Evolutionary conservation across 1,140 invertebrate species (phyloP).

Genomic region (Trissolcus basalis): DNA sequence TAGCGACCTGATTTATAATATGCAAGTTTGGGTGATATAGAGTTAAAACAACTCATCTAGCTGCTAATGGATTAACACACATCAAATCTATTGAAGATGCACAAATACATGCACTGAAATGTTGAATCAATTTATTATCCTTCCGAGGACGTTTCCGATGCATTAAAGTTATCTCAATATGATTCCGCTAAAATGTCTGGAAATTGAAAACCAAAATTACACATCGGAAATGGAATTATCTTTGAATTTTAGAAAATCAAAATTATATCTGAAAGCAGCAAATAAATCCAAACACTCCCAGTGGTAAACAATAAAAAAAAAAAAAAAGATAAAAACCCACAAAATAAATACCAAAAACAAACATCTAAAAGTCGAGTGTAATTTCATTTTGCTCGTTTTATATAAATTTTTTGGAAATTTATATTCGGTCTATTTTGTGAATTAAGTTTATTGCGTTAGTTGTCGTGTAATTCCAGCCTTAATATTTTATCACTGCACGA

Average conservation of each 20-base stretch:
- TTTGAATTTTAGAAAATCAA: too few relatives aligned
- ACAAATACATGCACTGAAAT: neutral
- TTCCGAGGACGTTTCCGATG: neutral
- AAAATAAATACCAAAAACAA: too few relatives aligned
- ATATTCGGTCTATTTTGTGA: neutral
- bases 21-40: neutral
- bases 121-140: neutral
- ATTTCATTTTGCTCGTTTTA: too few relatives aligned
- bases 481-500: conserved; percentile 36
- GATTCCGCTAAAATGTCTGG: too few relatives aligned
- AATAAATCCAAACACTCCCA: too few relatives aligned
- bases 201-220: too few relatives aligned
- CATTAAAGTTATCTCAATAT: neutral
- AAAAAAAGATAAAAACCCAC: too few relatives aligned
- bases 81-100: neutral
- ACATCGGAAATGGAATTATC: too few relatives aligned
- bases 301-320: too few relatives aligned
- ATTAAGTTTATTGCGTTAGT: conserved; percentile 36
- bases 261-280: too few relatives aligned
- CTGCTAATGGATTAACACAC: neutral
- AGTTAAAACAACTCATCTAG: neutral
- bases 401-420: neutral
- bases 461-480: conserved; percentile 24
- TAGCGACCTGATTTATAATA: neutral
- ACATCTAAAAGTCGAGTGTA: too few relatives aligned